Base-by-base conservation (phyloP, 2,113 vertebrate genomes). In the Cephalopholis sonnerati region DNA sequence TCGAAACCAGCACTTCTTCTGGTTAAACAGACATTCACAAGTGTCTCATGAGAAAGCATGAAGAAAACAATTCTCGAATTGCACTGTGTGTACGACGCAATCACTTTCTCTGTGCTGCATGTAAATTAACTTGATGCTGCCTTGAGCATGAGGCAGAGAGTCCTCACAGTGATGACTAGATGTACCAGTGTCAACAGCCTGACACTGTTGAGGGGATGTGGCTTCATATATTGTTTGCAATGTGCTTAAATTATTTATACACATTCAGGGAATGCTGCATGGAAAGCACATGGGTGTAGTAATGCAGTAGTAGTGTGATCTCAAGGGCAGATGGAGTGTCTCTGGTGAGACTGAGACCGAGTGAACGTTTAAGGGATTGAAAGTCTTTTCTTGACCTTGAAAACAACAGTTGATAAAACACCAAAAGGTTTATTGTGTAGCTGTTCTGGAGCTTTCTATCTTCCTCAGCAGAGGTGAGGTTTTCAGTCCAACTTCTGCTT, bases 21-120 rank as follows among this genome's bases (percentile, higher is more conserved):
- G 65, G 20, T 62, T 18, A 54, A 58, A 61, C 15, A n/a, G 18
- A 44, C 24, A 54, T 53, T 11, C 54, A 58, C 27, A 48, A 54
- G 8, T 22, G 18, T 74, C 17, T 63, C 39, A n/a, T 61, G 41
- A 66, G 66, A 73, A 76, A 58, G 10, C 25, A 61, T 4, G 2
- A 77, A 70, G 22, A 77, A 85, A 83, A 86, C 24, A 55, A 67
- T 63, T 69, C 24, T 29, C 27, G 64, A n/a, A 86, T n/a, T 70
- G 54, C 9, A 82, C 20, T 11, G 13, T 51, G 29, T 69, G 29
- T 44, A 17, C 57, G 51, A 20, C 1, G 50, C 48, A 61, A 25
- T 62, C 12, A n/a, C 12, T 13, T 7, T 39, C 15, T 68, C 17
- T 16, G 44, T 46, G 54, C 41, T 20, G 66, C 59, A 7, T 67